phyloP scores from a whole-genome alignment of 1,140 invertebrate species.

The Trichogramma pretiosum region DNA sequence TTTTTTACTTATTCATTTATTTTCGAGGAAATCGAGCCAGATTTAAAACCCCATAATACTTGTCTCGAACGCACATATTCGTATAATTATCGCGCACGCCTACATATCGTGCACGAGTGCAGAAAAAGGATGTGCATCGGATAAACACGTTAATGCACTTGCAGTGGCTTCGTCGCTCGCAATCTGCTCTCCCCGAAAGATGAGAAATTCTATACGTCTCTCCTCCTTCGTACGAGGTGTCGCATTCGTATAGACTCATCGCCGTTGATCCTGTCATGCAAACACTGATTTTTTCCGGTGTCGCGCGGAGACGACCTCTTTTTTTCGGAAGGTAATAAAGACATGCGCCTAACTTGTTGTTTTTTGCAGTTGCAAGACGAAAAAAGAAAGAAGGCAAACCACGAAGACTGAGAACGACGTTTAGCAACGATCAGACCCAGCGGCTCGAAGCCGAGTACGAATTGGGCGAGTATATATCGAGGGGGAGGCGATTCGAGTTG shows the following conservation, averaged over 20 bases:
- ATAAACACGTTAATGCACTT: too few species aligned
- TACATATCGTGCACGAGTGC: conserved; percentile 19
- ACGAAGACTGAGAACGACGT: conserved; percentile 84
- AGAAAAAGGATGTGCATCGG: background rate
- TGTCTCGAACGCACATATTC: too few species aligned
- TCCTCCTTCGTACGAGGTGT: background rate
- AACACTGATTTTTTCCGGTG: background rate
- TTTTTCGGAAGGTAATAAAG: background rate
- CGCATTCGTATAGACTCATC: background rate
- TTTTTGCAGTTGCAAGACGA: conserved; percentile 64
- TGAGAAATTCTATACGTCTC: background rate
- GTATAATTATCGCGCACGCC: conserved; percentile 31
- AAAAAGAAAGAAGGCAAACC: conserved; percentile 77
- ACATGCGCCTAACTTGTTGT: background rate
- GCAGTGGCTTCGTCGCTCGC: background rate
- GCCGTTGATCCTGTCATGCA: background rate
- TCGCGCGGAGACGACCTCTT: background rate
- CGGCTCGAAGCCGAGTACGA: conserved; percentile 85
- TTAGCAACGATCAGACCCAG: conserved; percentile 86
- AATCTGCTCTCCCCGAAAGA: too few species aligned
- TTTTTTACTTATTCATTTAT: too few species aligned
- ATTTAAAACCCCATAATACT: too few species aligned
- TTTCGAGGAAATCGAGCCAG: too few species aligned
- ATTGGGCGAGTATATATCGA: conserved; percentile 82
- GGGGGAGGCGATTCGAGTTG: conserved; percentile 75